phyloP scores from a whole-genome alignment of 2,888 invertebrate species.

The Dicyrtoma fusca region DNA sequence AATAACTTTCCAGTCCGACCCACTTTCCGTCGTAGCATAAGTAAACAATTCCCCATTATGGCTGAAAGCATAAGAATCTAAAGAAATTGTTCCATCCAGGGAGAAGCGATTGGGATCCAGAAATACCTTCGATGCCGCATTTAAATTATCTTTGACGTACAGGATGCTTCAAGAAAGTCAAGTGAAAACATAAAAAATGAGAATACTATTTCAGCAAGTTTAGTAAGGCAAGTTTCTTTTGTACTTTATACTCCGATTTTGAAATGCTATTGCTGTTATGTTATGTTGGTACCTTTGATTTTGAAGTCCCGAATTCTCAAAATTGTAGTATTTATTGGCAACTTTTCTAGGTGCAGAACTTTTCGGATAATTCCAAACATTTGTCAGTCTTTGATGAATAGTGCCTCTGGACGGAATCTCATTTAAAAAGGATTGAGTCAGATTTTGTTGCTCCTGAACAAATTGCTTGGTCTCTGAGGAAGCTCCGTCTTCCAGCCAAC shows the following conservation, averaged over 20 bases:
- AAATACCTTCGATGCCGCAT: constrained; percentile 62
- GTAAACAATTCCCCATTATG: constrained; percentile 63
- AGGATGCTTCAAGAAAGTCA: no score
- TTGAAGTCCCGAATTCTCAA: constrained; percentile 90
- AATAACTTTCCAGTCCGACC: constrained; percentile 65
- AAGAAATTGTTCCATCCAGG: constrained; percentile 61
- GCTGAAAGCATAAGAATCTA: constrained; percentile 59
- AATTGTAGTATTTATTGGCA: constrained; percentile 85
- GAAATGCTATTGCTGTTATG: not conserved
- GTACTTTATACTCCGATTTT: not conserved
- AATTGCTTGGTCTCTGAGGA: constrained; percentile 49
- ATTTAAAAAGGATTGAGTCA: constrained; percentile 67
- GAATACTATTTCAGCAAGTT: constrained; percentile 24
- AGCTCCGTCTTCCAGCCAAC: constrained; percentile 52
- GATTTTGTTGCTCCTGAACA: constrained; percentile 36
- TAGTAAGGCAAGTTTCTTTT: not conserved
- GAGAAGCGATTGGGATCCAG: constrained; percentile 65
- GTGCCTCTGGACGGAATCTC: constrained; percentile 72
- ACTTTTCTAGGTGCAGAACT: constrained; percentile 81
- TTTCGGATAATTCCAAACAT: constrained; percentile 94
- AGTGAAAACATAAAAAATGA: constrained; percentile 44
- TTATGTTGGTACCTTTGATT: constrained; percentile 76
- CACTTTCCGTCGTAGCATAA: constrained; percentile 63
- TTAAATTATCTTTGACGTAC: constrained; percentile 62
- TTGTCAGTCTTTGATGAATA: constrained; percentile 77